These are phyloP conservation scores for Typhlichthys eigenmanni DNA, from an alignment of 2,797 vertebrate genomes.

Conservation along the genomic window DNA sequence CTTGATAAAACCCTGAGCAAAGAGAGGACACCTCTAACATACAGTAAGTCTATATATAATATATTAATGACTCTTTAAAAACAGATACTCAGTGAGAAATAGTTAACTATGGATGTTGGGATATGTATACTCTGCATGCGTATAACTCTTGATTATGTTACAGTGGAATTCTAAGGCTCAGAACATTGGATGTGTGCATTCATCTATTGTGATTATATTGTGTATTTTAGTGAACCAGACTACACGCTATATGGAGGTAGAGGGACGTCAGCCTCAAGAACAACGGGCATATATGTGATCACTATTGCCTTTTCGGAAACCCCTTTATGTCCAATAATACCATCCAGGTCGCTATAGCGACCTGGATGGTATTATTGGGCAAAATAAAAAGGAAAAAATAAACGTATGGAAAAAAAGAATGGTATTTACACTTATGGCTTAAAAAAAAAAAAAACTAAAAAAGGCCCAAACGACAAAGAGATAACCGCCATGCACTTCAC, in stretches of 20 bases:
- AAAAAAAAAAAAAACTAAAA: background rate
- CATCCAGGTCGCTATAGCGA: background rate
- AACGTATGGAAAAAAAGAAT: background rate
- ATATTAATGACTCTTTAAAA: constrained; percentile 41
- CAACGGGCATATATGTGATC: background rate
- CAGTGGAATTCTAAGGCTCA: constrained; percentile 11
- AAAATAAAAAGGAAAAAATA: background rate
- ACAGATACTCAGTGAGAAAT: constrained; percentile 20
- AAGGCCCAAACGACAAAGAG: too few relatives aligned
- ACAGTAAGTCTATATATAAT: constrained; percentile 48
- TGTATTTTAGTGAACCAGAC: constrained; percentile 14
- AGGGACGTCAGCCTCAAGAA: constrained; percentile 8
- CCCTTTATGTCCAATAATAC: background rate
- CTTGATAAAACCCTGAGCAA: constrained; percentile 73
- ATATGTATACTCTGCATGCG: constrained; percentile 30
- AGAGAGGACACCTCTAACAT: constrained; percentile 41
- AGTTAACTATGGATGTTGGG: constrained; percentile 23
- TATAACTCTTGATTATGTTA: background rate
- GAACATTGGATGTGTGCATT: constrained; percentile 23
- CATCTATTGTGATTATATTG: background rate
- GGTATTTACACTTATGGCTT: too few relatives aligned
- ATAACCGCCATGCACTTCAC: too few relatives aligned
- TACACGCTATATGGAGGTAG: background rate
- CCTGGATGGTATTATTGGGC: too few relatives aligned
- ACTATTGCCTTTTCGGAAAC: background rate